These are phyloP conservation scores for Eumaeus atala DNA, from an alignment of 1,140 invertebrate genomes.

Conservation along the genomic window DNA sequence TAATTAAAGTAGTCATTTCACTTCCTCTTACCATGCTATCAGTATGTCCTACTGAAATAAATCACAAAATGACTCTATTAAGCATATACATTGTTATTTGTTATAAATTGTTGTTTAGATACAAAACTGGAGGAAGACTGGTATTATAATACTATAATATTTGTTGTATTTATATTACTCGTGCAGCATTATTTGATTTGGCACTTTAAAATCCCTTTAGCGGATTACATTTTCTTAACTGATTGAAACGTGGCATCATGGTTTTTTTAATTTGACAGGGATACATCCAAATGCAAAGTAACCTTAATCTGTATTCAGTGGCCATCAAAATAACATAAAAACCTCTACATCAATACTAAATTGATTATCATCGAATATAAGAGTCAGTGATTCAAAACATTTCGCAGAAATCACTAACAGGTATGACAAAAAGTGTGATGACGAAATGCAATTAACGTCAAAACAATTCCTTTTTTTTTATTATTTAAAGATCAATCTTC, in stretches of 20 bases:
- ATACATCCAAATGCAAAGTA: background rate
- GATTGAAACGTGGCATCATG: background rate
- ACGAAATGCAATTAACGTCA: too few species aligned
- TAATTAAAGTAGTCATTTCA: too few species aligned
- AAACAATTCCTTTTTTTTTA: too few species aligned
- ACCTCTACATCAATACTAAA: conserved; percentile 7
- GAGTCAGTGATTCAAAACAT: background rate
- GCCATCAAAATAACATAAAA: conserved; percentile 13
- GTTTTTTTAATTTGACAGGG: background rate
- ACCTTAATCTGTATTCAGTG: conserved; percentile 3
- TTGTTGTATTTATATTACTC: too few species aligned
- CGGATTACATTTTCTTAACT: background rate
- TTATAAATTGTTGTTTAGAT: background rate
- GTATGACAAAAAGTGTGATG: background rate
- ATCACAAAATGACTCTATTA: too few species aligned
- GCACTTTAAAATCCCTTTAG: background rate
- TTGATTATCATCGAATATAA: conserved; percentile 8
- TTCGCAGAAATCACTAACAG: conserved; percentile 8
- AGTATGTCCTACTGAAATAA: too few species aligned
- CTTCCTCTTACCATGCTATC: too few species aligned
- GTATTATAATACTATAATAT: background rate
- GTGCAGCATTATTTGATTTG: too few species aligned
- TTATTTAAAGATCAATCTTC: too few species aligned
- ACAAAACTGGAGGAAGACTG: background rate
- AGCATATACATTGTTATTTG: too few species aligned